Evolutionary conservation across 2,797 vertebrate genomes (phyloP).

Genomic region (Rhyacichthys aspro): DNA sequence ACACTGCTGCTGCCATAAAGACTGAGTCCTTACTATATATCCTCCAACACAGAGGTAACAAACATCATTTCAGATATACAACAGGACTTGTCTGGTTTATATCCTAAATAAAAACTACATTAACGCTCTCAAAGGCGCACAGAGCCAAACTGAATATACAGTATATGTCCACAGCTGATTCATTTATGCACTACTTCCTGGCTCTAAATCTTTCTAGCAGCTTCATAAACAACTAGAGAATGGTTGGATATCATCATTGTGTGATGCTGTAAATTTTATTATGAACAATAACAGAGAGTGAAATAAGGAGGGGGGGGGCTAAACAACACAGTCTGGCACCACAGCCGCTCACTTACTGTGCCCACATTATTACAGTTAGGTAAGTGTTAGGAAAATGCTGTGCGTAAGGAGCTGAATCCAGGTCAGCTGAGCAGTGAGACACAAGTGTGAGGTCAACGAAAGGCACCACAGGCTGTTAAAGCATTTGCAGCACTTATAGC

Average conservation of each 20-base stretch:
- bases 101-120: constrained; percentile 2
- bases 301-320: neutral
- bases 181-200: neutral
- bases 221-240: constrained; percentile 12
- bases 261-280: constrained; percentile 14
- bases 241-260: constrained; percentile 3
- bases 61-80: neutral
- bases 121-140: neutral
- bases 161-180: neutral
- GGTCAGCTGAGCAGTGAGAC: neutral
- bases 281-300: constrained; percentile 12
- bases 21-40: neutral
- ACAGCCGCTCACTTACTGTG: neutral
- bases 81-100: neutral
- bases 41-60: neutral
- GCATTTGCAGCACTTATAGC: too few species aligned
- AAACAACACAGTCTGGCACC: neutral
- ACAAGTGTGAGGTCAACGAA: too few species aligned
- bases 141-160: constrained; percentile 2
- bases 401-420: neutral
- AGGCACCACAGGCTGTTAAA: too few species aligned
- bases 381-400: neutral
- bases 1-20: neutral
- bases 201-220: constrained; percentile 16
- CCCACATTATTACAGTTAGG: neutral